These are phyloP conservation scores for Rugalucina vietnamica DNA, from an alignment of 2,888 invertebrate genomes.

Conservation along the genomic window DNA sequence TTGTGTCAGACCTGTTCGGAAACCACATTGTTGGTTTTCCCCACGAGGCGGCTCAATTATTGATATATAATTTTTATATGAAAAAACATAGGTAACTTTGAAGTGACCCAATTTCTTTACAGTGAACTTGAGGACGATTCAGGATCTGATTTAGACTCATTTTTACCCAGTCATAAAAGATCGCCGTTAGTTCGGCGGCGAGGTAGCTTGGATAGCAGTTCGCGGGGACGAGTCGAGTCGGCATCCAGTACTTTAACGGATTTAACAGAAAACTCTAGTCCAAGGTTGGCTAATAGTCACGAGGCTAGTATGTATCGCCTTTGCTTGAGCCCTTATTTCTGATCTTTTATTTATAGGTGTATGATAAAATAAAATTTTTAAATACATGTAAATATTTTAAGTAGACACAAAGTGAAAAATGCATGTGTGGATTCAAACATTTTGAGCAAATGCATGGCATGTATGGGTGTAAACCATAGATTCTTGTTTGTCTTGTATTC, in stretches of 20 bases:
- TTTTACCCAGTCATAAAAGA: slow-evolving; percentile 64
- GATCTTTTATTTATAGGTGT: not conserved
- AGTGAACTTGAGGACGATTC: slow-evolving; percentile 92
- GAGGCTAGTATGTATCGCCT: slow-evolving; percentile 60
- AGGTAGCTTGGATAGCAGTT: slow-evolving; percentile 49
- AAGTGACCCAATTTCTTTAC: slow-evolving; percentile 22
- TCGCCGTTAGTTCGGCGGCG: slow-evolving; percentile 54
- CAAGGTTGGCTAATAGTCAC: slow-evolving; percentile 53
- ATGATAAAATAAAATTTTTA: not conserved
- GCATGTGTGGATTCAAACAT: too few species aligned
- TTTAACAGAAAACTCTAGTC: slow-evolving; percentile 58
- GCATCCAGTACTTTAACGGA: slow-evolving; percentile 52
- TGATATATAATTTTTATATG: too few species aligned
- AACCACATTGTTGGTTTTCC: too few species aligned
- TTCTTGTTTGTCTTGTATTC: too few species aligned
- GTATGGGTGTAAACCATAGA: too few species aligned
- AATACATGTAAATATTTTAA: too few species aligned
- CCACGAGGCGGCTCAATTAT: too few species aligned
- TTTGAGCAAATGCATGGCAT: too few species aligned
- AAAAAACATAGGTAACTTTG: too few species aligned
- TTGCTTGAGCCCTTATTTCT: not conserved
- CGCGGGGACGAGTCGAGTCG: slow-evolving; percentile 46
- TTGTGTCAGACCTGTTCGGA: too few species aligned
- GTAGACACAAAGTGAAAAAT: too few species aligned
- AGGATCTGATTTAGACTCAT: slow-evolving; percentile 83